Percentiles rank a stretch among this genome's conserved stretches.
Conservation (phyloP, 2,888 invertebrate genomes). For the Caenorhabditis parvicauda region DNA sequence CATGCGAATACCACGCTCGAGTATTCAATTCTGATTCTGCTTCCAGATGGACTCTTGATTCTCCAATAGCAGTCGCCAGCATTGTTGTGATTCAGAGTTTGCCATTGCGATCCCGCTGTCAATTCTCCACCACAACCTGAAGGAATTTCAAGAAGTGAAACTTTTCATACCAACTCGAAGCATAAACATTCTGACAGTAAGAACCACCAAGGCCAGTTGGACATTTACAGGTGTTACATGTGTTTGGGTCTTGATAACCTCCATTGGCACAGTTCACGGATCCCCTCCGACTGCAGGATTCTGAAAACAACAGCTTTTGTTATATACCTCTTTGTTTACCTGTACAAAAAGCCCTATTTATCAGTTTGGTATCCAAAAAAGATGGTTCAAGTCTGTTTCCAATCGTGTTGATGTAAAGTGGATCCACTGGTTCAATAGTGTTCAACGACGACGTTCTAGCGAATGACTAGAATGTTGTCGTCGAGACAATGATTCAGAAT, state of each 20-base stretch:
- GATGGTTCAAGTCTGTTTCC: conserved; percentile 40
- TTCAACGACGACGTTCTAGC: conserved; percentile 21
- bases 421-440: conserved; percentile 36
- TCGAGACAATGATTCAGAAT: not conserved
- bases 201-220: conserved; percentile 54
- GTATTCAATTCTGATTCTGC: conserved; percentile 24
- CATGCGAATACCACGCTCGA: conserved; percentile 30
- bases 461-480: conserved; percentile 29
- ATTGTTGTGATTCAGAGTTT: conserved; percentile 34
- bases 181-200: conserved; percentile 45
- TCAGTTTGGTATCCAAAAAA: conserved; percentile 39
- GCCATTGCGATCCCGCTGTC: conserved; percentile 28
- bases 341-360: conserved; percentile 41
- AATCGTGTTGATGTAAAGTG: conserved; percentile 37
- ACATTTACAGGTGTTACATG: conserved; percentile 53
- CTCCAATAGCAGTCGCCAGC: conserved; percentile 45
- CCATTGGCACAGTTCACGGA: conserved; percentile 46
- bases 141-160: not conserved
- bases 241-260: conserved; percentile 59
- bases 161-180: conserved; percentile 22
- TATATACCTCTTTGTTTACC: conserved; percentile 11
- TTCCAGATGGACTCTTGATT: conserved; percentile 5
- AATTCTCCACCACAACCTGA: conserved; percentile 39
- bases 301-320: not conserved
- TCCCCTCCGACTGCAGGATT: not conserved